These are phyloP conservation scores for Eristalis intricaria DNA, from an alignment of 2,888 invertebrate genomes.

Conservation along the genomic window DNA sequence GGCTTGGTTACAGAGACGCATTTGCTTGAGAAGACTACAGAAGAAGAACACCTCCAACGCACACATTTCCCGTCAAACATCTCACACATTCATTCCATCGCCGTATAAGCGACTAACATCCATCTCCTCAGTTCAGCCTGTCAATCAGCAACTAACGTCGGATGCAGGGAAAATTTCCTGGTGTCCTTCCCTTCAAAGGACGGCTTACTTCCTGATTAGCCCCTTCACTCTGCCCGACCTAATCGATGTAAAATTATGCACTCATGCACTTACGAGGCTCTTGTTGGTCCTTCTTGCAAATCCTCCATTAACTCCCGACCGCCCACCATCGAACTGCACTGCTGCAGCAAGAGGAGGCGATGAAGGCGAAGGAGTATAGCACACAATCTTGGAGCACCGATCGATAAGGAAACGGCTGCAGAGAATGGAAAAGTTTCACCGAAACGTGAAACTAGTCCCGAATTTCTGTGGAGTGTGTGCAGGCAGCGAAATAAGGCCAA, in stretches of 20 bases:
- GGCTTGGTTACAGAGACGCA: too few species aligned
- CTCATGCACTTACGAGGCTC: not conserved
- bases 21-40: too few species aligned
- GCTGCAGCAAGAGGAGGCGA: not conserved
- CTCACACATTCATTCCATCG: not conserved
- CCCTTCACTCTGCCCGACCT: not conserved
- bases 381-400: not conserved
- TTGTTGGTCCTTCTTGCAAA: not conserved
- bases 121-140: not conserved
- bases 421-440: not conserved
- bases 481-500: conserved; percentile 44
- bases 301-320: not conserved
- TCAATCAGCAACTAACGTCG: not conserved
- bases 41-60: not conserved
- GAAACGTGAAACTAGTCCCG: not conserved
- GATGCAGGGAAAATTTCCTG: not conserved
- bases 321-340: not conserved
- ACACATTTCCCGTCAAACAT: not conserved
- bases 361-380: not conserved
- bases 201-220: not conserved
- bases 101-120: not conserved
- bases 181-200: not conserved
- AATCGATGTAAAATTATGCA: not conserved
- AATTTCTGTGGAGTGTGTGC: not conserved
- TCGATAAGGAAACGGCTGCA: not conserved